phyloP scores from a whole-genome alignment of 1,140 invertebrate genomes.

The Bombus pascuorum region DNA sequence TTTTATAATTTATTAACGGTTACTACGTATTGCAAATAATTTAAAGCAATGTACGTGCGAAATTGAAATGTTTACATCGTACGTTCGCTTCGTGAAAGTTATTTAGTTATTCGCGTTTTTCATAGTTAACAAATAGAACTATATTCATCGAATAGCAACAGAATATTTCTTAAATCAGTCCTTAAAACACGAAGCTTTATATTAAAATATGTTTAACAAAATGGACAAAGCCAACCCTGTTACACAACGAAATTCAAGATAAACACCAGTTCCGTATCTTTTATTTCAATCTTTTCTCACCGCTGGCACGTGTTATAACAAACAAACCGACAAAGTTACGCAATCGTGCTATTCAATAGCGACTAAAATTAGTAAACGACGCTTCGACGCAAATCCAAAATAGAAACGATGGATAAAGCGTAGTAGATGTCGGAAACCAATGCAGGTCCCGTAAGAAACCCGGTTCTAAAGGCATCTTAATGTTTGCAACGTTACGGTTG shows the following conservation, averaged over 20 bases:
- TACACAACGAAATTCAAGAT: neutral
- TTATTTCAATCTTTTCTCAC: neutral
- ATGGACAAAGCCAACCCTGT: neutral
- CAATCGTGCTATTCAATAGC: neutral
- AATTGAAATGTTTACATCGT: too few relatives aligned
- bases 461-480: conserved; percentile 57
- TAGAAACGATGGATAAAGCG: neutral
- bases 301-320: neutral
- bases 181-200: too few relatives aligned
- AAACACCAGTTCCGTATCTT: neutral
- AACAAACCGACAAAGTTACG: neutral
- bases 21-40: neutral
- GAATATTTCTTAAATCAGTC: too few relatives aligned
- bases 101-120: too few relatives aligned
- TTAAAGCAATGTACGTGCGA: too few relatives aligned
- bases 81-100: too few relatives aligned
- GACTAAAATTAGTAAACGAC: neutral
- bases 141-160: too few relatives aligned
- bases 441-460: conserved; percentile 50
- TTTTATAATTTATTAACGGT: neutral
- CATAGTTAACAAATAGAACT: too few relatives aligned
- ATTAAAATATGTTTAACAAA: too few relatives aligned
- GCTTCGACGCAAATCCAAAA: too few relatives aligned
- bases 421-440: conserved; percentile 35
- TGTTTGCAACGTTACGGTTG: conserved; percentile 74